These are phyloP conservation scores for Drosophila leonis DNA, from an alignment of 2,888 invertebrate species.

Conservation along the genomic window DNA sequence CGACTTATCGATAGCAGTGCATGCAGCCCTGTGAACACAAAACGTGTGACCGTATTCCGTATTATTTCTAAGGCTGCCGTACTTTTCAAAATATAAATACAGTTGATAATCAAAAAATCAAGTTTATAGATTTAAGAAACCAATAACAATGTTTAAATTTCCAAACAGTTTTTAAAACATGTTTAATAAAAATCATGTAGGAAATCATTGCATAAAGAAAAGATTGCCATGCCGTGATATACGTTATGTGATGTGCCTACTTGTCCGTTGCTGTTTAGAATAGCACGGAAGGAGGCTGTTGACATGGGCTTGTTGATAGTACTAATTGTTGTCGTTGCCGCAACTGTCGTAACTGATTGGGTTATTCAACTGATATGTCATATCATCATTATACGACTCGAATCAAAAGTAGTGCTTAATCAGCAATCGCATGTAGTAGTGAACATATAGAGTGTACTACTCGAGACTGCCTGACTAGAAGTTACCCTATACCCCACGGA, in stretches of 20 bases:
- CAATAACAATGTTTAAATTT: too few species aligned
- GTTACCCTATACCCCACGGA: neutral
- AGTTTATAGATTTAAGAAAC: too few species aligned
- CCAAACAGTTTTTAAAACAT: neutral
- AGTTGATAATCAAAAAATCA: neutral
- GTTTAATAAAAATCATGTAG: neutral
- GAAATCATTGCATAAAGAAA: neutral
- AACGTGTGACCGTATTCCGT: conserved; percentile 11
- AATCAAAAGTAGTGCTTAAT: conserved; percentile 38
- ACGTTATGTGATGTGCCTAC: neutral
- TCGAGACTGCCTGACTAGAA: neutral
- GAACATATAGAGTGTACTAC: conserved; percentile 6
- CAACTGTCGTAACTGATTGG: conserved; percentile 44
- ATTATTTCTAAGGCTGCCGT: neutral
- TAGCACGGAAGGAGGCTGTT: neutral
- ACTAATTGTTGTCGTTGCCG: conserved; percentile 36
- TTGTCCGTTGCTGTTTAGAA: neutral
- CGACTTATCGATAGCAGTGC: conserved; percentile 17
- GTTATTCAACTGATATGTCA: conserved; percentile 38
- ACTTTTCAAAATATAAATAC: neutral
- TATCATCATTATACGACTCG: conserved; percentile 35
- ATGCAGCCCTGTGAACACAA: neutral
- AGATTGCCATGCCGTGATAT: neutral
- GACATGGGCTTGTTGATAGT: conserved; percentile 29
- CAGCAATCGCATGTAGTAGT: conserved; percentile 36